Percentiles rank a stretch among this genome's conserved stretches.
Conservation (phyloP, 2,888 invertebrate species). For the Ormia ochracea region DNA sequence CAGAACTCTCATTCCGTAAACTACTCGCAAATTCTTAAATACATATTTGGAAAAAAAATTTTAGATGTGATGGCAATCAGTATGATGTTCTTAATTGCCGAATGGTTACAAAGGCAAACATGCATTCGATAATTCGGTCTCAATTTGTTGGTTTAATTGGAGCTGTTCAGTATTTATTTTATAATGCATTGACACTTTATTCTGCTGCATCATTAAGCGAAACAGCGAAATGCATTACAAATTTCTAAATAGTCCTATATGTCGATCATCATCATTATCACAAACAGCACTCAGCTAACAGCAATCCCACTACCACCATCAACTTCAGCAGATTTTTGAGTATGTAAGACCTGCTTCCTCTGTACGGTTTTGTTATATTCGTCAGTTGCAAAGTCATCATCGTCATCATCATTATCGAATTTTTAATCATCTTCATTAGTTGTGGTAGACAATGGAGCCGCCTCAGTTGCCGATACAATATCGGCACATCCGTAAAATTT, state of each 20-base stretch:
- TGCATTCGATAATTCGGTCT: not conserved
- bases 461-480: constrained; percentile 4
- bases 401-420: constrained; percentile 7
- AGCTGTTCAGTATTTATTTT: constrained; percentile 16
- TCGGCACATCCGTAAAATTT: constrained; percentile 1
- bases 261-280: constrained; percentile 11
- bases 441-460: constrained; percentile 35
- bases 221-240: not conserved
- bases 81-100: not conserved
- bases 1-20: too few relatives aligned
- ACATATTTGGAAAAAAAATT: not conserved
- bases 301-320: constrained; percentile 19
- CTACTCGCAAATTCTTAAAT: too few relatives aligned
- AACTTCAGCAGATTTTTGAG: constrained; percentile 33
- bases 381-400: not conserved
- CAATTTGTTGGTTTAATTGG: not conserved
- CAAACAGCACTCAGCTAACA: not conserved
- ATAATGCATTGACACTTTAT: constrained; percentile 41
- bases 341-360: constrained; percentile 28
- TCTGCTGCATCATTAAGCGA: constrained; percentile 49
- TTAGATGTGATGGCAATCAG: not conserved
- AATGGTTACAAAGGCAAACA: not conserved
- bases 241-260: constrained; percentile 5
- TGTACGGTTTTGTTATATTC: not conserved
- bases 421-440: constrained; percentile 60